Conservation (phyloP, 2,797 vertebrate genomes). For the Brotula barbata region DNA sequence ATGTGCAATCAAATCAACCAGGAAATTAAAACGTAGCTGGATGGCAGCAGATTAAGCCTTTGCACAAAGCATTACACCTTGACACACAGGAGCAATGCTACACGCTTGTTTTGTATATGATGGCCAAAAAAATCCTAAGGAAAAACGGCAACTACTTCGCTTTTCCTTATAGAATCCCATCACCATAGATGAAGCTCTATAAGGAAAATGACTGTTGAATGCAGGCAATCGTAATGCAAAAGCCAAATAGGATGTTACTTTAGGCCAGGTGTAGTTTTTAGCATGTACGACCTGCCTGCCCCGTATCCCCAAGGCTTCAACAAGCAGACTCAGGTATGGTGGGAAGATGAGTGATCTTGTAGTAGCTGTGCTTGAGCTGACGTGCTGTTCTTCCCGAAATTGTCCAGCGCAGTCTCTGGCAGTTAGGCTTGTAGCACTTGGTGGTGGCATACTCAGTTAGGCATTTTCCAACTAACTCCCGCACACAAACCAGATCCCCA, state of each 20-base stretch:
- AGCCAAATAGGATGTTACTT: conserved; percentile 4
- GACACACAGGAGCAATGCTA: conserved; percentile 40
- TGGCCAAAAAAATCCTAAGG: conserved; percentile 10
- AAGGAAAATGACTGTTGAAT: conserved; percentile 55
- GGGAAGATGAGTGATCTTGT: conserved; percentile 93
- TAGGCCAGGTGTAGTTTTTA: conserved; percentile 12
- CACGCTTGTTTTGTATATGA: conserved; percentile 28
- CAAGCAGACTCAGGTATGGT: conserved; percentile 90
- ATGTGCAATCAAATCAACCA: conserved; percentile 66
- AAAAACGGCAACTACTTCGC: neutral
- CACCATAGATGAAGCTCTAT: conserved; percentile 66
- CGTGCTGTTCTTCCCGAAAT: conserved; percentile 93
- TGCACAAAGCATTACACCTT: conserved; percentile 52
- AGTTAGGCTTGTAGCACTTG: conserved; percentile 88
- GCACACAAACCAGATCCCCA: conserved; percentile 87
- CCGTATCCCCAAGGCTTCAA: conserved; percentile 59
- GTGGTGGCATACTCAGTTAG: conserved; percentile 91
- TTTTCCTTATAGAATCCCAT: conserved; percentile 71
- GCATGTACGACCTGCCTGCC: conserved; percentile 41
- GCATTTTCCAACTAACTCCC: conserved; percentile 91
- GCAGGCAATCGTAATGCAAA: conserved; percentile 38
- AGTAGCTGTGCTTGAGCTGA: conserved; percentile 93
- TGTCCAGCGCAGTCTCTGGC: conserved; percentile 93
- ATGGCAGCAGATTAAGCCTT: conserved; percentile 40
- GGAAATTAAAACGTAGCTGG: conserved; percentile 55